Evolutionary conservation across 2,113 vertebrate genomes (phyloP).

Genomic region (Tretioscincus oriximinensis): DNA sequence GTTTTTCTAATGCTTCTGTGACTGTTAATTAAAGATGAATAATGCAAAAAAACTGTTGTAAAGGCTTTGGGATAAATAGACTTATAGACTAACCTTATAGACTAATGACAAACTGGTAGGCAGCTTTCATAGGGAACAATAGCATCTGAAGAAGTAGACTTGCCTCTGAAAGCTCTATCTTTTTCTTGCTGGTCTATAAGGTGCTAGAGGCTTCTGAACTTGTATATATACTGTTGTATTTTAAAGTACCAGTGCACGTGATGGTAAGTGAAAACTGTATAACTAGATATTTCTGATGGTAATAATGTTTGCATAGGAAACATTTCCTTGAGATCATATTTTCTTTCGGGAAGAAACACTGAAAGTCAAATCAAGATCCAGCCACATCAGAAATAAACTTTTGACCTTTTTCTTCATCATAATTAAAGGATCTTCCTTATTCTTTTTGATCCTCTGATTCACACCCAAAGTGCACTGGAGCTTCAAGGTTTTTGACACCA

Average conservation of each 20-base stretch:
- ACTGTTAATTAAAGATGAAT: neutral
- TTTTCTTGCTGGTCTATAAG: too few relatives aligned
- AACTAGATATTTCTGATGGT: neutral
- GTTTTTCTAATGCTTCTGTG: too few relatives aligned
- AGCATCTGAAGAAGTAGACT: too few relatives aligned
- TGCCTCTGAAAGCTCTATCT: too few relatives aligned
- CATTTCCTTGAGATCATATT: neutral
- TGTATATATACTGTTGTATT: too few relatives aligned
- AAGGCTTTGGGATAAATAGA: slow-evolving; percentile 22
- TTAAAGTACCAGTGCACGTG: neutral
- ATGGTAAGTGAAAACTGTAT: neutral
- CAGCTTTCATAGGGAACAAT: too few relatives aligned
- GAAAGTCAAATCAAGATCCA: slow-evolving; percentile 3
- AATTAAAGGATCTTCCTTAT: neutral
- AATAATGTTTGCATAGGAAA: neutral
- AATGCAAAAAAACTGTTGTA: slow-evolving; percentile 25
- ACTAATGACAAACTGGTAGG: too few relatives aligned
- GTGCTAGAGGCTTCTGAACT: too few relatives aligned
- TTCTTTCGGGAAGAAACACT: neutral
- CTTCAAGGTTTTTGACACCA: neutral
- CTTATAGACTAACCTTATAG: too few relatives aligned
- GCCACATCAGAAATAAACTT: neutral
- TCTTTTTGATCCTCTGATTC: neutral
- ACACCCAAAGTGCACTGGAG: neutral
- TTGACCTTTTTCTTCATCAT: neutral